Percentiles rank a stretch among this genome's conserved stretches.
Conservation (phyloP, 2,113 vertebrate species). For the Callospermophilus lateralis region DNA sequence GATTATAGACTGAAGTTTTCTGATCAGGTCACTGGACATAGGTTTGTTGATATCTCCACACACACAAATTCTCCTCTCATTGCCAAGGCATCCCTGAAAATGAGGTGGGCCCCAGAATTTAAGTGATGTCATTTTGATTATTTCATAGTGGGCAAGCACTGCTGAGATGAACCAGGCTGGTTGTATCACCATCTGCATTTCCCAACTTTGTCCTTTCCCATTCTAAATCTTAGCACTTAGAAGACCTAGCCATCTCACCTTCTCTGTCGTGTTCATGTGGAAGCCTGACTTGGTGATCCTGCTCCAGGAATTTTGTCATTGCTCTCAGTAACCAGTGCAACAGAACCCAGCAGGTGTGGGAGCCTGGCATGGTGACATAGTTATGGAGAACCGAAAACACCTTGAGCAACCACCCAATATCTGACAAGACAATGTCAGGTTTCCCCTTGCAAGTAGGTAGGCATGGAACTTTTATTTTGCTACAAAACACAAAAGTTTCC, state of each 20-base stretch:
- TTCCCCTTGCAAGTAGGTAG: background rate
- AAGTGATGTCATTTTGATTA: background rate
- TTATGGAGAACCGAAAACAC: background rate
- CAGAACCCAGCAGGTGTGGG: background rate
- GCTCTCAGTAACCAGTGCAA: background rate
- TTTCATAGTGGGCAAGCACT: too few relatives aligned
- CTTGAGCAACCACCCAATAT: background rate
- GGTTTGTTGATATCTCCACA: background rate
- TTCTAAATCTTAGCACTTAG: background rate
- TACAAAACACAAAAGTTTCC: background rate
- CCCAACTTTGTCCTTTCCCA: background rate
- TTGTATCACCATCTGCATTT: background rate
- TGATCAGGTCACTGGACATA: background rate
- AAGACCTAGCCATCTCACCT: background rate
- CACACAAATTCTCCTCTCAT: background rate
- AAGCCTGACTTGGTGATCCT: background rate
- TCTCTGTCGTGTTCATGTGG: background rate
- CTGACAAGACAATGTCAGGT: too few relatives aligned
- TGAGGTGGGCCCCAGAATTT: background rate
- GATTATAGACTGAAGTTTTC: background rate
- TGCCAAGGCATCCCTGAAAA: background rate
- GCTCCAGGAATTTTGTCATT: background rate
- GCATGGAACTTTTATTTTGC: conserved; percentile 7
- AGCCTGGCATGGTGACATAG: background rate
- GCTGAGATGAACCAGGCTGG: background rate